phyloP scores from a whole-genome alignment of 2,888 invertebrate species.

The Poecilus cupreus region DNA sequence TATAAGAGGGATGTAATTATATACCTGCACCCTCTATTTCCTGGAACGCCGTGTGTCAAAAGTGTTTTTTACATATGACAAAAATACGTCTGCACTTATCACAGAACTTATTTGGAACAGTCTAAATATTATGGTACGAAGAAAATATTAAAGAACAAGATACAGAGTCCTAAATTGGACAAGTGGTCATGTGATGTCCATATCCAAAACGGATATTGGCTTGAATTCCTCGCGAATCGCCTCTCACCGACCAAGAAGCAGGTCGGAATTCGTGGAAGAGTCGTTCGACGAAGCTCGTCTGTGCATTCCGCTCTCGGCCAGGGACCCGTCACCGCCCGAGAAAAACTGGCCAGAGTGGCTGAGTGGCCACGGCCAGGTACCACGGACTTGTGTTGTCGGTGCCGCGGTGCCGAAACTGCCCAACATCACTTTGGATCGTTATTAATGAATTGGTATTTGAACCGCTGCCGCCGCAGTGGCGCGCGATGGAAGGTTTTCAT shows the following conservation, averaged over 20 bases:
- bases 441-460: slow-evolving; percentile 55
- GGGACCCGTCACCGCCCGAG: background rate
- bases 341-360: slow-evolving; percentile 36
- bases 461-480: slow-evolving; percentile 6
- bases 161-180: background rate
- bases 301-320: slow-evolving; percentile 34
- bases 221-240: slow-evolving; percentile 40
- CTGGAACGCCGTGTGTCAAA: background rate
- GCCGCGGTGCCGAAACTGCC: slow-evolving; percentile 4
- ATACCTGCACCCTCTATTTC: background rate
- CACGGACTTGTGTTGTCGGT: background rate
- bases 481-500: background rate
- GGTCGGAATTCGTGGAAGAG: slow-evolving; percentile 53
- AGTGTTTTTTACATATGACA: slow-evolving; percentile 12
- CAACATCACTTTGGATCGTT: slow-evolving; percentile 29
- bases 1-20: background rate
- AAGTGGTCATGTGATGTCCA: slow-evolving; percentile 12
- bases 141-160: background rate
- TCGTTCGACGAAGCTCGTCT: slow-evolving; percentile 1
- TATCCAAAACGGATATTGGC: slow-evolving; percentile 49
- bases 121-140: background rate
- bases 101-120: background rate
- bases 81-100: slow-evolving; percentile 12
- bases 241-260: slow-evolving; percentile 46
- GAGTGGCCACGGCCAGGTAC: background rate